Evolutionary conservation across 2,113 vertebrate species (phyloP).

Genomic region (Axis porcinus): DNA sequence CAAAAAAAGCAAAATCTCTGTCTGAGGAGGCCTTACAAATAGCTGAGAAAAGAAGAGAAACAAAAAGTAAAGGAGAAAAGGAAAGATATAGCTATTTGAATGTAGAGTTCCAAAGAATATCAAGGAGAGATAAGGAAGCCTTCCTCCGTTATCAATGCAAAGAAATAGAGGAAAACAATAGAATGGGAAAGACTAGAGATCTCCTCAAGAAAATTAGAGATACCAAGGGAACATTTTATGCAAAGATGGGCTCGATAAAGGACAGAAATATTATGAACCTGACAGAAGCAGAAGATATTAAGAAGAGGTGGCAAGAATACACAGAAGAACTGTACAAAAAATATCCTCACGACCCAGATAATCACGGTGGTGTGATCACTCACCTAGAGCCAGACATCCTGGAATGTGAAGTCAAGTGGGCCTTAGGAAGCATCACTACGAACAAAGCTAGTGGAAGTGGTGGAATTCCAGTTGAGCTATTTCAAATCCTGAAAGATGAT

Average conservation of each 20-base stretch:
- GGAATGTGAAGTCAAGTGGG: background rate
- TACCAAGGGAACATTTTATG: background rate
- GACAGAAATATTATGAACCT: background rate
- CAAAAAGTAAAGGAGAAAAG: background rate
- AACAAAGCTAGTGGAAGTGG: background rate
- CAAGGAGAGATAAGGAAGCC: background rate
- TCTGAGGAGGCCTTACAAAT: background rate
- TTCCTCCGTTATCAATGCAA: rapidly evolving
- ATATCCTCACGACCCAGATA: background rate
- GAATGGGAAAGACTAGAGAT: background rate
- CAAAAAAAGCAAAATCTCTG: background rate
- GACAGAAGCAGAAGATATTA: background rate
- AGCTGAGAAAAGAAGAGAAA: background rate
- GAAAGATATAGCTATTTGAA: background rate
- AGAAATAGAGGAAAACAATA: background rate
- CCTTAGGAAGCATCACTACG: background rate
- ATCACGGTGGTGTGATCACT: background rate
- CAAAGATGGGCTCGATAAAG: background rate
- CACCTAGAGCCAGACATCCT: background rate
- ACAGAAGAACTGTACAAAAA: background rate
- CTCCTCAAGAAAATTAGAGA: background rate
- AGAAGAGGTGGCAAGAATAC: background rate
- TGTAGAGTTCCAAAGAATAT: background rate
- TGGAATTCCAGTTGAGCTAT: background rate
- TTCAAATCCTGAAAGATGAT: background rate